Conservation (phyloP, 2,888 invertebrate species). For the Plebejus anna region DNA sequence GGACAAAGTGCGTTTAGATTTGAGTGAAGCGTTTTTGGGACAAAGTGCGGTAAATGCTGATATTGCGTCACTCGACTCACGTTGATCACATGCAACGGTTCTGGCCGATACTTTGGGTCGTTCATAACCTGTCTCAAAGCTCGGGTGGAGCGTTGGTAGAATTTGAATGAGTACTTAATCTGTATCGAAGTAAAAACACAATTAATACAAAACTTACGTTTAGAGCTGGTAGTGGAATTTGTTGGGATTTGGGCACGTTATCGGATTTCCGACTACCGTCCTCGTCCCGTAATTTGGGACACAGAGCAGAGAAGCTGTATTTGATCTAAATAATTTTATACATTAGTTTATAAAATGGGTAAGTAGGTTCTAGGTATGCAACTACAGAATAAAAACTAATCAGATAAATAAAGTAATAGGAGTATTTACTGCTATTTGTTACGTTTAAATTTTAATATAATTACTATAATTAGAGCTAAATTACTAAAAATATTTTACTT, state of each 20-base stretch:
- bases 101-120: slow-evolving; percentile 81
- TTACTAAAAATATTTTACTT: not conserved
- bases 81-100: slow-evolving; percentile 84
- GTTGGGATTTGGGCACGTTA: slow-evolving; percentile 75
- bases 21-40: not conserved
- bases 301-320: slow-evolving; percentile 86
- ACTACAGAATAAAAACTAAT: not conserved
- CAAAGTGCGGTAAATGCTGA: slow-evolving; percentile 35
- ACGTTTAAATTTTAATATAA: not conserved
- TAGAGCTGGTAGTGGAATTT: slow-evolving; percentile 85
- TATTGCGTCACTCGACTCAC: slow-evolving; percentile 74
- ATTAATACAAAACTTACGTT: slow-evolving; percentile 81
- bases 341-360: slow-evolving; percentile 27
- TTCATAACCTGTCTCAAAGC: slow-evolving; percentile 77
- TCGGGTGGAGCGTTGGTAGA: slow-evolving; percentile 82
- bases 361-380: not conserved
- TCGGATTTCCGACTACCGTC: slow-evolving; percentile 82
- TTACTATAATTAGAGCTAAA: not conserved
- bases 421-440: not conserved
- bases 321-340: slow-evolving; percentile 81
- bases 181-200: slow-evolving; percentile 54
- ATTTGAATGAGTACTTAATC: slow-evolving; percentile 85
- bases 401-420: not conserved
- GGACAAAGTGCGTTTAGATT: not conserved
- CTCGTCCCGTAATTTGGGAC: slow-evolving; percentile 82